A percentile compares a stretch with the other conserved stretches of the same genome.
Evolutionary conservation across 2,888 invertebrate species (phyloP).

Genomic region (Nemotelus pantherinus): DNA sequence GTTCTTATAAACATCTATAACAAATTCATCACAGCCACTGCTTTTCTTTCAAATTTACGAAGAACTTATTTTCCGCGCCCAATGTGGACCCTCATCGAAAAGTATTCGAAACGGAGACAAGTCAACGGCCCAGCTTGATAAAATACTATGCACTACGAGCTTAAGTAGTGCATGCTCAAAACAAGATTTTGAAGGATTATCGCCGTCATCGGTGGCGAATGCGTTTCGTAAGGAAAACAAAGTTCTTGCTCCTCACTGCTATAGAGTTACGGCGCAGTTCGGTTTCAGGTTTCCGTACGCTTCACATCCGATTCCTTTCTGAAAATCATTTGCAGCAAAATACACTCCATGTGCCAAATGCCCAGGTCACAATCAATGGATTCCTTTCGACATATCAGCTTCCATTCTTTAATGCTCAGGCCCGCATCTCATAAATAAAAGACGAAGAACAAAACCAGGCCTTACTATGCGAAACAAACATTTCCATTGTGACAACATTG

Average conservation of each 20-base stretch:
- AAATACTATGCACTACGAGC: neutral
- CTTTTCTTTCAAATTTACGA: too few relatives aligned
- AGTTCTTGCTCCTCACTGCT: constrained; percentile 17
- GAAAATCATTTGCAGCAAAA: neutral
- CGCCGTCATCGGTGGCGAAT: constrained; percentile 8
- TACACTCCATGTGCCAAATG: neutral
- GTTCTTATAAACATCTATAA: too few relatives aligned
- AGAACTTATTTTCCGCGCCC: neutral
- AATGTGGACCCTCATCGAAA: neutral
- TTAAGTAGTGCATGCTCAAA: neutral
- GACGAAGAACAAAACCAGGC: neutral
- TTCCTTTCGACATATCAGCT: constrained; percentile 7
- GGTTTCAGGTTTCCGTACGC: constrained; percentile 34
- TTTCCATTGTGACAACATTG: neutral
- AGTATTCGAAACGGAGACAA: neutral
- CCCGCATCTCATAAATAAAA: constrained; percentile 2
- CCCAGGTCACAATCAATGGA: neutral
- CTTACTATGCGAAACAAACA: neutral
- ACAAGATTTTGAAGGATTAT: constrained; percentile 9
- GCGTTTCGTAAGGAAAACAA: neutral
- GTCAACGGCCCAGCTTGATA: neutral
- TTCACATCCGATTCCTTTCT: constrained; percentile 9
- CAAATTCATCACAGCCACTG: too few relatives aligned
- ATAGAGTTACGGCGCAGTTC: constrained; percentile 7
- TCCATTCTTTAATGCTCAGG: constrained; percentile 11